phyloP scores from a whole-genome alignment of 2,113 vertebrate species.

The Corythornis vintsioides region DNA sequence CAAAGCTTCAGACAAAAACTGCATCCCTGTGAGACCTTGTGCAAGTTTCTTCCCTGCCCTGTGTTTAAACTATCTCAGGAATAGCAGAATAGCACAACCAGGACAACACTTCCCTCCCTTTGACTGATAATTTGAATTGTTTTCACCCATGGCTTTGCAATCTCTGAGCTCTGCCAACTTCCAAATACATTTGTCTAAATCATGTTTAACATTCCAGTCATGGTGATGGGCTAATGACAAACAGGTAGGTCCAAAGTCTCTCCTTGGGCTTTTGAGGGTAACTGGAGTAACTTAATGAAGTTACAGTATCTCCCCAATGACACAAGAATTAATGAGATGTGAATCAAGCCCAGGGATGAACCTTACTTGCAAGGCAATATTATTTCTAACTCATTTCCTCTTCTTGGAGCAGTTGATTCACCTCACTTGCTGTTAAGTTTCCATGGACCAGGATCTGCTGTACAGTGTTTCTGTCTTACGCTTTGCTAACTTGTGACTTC shows the following conservation, averaged over 20 bases:
- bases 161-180: not conserved
- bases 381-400: not conserved
- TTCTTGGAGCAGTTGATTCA: not conserved
- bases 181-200: not conserved
- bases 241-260: not conserved
- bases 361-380: not conserved
- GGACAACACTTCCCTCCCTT: not conserved
- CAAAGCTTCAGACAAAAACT: not conserved
- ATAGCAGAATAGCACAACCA: not conserved
- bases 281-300: not conserved
- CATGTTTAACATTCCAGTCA: not conserved
- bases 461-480: constrained; percentile 25
- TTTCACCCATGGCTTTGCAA: not conserved
- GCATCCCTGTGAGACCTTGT: not conserved
- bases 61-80: not conserved
- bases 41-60: not conserved
- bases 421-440: not conserved
- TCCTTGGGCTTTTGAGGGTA: not conserved
- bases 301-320: not conserved
- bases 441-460: not conserved
- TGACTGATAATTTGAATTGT: not conserved
- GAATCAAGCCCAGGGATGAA: not conserved
- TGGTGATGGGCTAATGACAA: not conserved
- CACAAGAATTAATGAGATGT: not conserved
- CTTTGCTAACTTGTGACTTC: constrained; percentile 71